phyloP scores from a whole-genome alignment of 2,797 vertebrate genomes.

The Benthosema pterotum region DNA sequence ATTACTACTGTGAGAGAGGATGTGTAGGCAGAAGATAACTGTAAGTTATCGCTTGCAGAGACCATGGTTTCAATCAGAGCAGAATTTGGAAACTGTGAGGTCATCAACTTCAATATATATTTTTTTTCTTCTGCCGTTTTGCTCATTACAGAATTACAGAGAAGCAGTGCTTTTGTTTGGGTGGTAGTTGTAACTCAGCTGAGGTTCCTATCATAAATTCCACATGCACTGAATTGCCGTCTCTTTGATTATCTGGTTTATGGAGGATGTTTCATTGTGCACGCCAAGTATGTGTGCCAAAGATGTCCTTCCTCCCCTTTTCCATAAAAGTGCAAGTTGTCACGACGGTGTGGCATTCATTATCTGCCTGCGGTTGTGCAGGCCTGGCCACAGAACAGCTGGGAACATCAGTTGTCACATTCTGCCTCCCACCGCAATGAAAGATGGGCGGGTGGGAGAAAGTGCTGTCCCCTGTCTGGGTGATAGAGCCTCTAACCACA shows the following conservation, averaged over 20 bases:
- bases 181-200: conserved; percentile 53
- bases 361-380: conserved; percentile 58
- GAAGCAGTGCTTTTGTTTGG: conserved; percentile 49
- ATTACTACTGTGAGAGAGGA: neutral
- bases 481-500: conserved; percentile 61
- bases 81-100: conserved; percentile 35
- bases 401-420: conserved; percentile 52
- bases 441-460: conserved; percentile 49
- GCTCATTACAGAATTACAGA: conserved; percentile 34
- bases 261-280: conserved; percentile 58
- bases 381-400: conserved; percentile 55
- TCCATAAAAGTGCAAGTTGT: conserved; percentile 76
- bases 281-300: conserved; percentile 43
- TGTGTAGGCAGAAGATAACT: conserved; percentile 30
- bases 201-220: conserved; percentile 53
- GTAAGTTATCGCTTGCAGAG: conserved; percentile 51
- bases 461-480: conserved; percentile 38
- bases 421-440: conserved; percentile 40
- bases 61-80: conserved; percentile 44
- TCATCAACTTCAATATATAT: conserved; percentile 22
- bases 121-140: conserved; percentile 39
- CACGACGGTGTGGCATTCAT: conserved; percentile 70
- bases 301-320: conserved; percentile 58
- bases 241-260: conserved; percentile 71
- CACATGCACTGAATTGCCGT: conserved; percentile 54